A percentile compares a stretch with the other conserved stretches of the same genome.
Evolutionary conservation across 2,888 invertebrate genomes (phyloP).

Genomic region (Oscheius sp.): DNA sequence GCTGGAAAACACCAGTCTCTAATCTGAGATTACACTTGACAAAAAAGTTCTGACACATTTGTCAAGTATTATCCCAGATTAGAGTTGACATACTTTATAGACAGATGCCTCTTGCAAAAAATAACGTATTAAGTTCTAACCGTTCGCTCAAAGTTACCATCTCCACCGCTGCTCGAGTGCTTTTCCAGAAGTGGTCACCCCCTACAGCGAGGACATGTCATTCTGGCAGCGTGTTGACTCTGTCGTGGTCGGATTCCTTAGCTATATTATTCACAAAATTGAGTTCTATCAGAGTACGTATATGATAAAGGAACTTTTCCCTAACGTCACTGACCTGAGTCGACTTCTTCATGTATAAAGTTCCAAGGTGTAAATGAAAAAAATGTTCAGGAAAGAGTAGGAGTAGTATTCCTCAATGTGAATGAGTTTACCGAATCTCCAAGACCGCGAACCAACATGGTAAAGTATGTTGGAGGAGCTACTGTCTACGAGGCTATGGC

Average conservation of each 20-base stretch:
- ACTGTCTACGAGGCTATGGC: too few relatives aligned
- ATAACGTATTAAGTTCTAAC: too few relatives aligned
- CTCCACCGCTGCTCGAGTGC: too few relatives aligned
- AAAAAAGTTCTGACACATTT: too few relatives aligned
- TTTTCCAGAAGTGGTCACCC: neutral
- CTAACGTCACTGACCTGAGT: neutral
- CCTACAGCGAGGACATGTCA: slow-evolving; percentile 9
- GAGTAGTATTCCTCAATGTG: slow-evolving; percentile 14
- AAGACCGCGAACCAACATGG: slow-evolving; percentile 7
- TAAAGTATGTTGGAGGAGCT: slow-evolving; percentile 19
- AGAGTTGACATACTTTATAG: too few relatives aligned
- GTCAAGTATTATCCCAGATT: too few relatives aligned
- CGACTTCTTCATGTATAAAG: neutral
- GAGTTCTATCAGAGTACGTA: neutral
- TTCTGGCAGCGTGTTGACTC: slow-evolving; percentile 17
- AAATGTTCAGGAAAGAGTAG: slow-evolving; percentile 13
- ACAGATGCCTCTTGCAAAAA: too few relatives aligned
- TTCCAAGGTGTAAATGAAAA: neutral
- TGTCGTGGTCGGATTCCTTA: neutral
- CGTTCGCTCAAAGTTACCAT: too few relatives aligned
- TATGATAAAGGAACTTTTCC: slow-evolving; percentile 1
- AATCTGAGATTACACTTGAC: too few relatives aligned
- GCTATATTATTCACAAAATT: neutral
- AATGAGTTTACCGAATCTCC: slow-evolving; percentile 32
- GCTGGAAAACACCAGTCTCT: too few relatives aligned